Evolutionary conservation across 2,797 vertebrate species (phyloP), one percentile per base, ranked within the genome.

Genomic region (Sciurus carolinensis): DNA sequence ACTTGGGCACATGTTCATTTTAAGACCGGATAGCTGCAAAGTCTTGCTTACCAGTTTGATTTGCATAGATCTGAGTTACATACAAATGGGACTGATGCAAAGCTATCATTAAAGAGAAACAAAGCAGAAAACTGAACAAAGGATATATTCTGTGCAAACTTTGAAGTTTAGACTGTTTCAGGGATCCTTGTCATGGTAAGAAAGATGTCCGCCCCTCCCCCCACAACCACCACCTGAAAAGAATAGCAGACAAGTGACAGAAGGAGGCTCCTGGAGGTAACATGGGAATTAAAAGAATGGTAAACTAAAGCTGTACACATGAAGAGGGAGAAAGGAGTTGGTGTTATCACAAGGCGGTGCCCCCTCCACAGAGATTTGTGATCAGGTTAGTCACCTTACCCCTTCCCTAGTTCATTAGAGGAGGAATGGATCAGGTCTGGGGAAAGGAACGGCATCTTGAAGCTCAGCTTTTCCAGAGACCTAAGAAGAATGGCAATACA

Each of bases 31-130:
- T 91, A 96, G 39, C 93, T 96, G 87, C 82, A 88, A 84, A 73
- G 62, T 97, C 90, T 97, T 96, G 88, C 94, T 97, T 95, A 81
- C 91, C 69, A 85, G 79, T 96, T 91, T 94, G 95, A 98, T 98
- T 96, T 98, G 83, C 95, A 96, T 98, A 97, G 94, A 81, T 98
- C 97, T 94, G 82, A 97, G 87, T 86, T 97, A 39, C 76, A 73
- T 87, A 90, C 26, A 66, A 97, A 96, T 89, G 69, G 59, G 36
- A 93, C 94, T 96, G 59, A 20, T 67, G 83, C 97, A 98, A 97
- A 98, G 94, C 85, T 97, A 47, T 97, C 88, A 96, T 97, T 98
- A 97, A 97, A 96, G 82, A 96, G 90, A 98, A 97, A 97, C 96
- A 98, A 96, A 96, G 93, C 80, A 92, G 96, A 95, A 91, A 89